These are phyloP conservation scores for Trichopria drosophilae DNA, from an alignment of 2,888 invertebrate species.

Conservation along the genomic window DNA sequence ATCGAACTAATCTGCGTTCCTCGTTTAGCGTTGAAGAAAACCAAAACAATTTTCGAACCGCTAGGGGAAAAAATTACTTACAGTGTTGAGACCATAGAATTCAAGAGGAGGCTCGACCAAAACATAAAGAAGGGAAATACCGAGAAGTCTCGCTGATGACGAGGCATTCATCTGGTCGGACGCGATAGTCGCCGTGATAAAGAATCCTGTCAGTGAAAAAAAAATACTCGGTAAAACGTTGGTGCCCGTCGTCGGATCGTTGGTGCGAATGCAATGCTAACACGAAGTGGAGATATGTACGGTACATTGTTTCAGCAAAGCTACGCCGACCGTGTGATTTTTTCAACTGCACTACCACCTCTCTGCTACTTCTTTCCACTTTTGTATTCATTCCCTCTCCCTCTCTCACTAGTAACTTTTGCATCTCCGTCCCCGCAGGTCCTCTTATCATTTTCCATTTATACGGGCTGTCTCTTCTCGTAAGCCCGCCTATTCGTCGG, in stretches of 20 bases:
- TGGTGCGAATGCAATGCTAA: constrained; percentile 31
- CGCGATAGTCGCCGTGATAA: constrained; percentile 33
- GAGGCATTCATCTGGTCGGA: constrained; percentile 38
- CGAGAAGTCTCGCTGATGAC: constrained; percentile 35
- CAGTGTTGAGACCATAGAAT: too few species aligned
- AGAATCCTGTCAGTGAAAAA: constrained; percentile 34
- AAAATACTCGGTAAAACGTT: constrained; percentile 15
- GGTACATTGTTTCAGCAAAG: constrained; percentile 42
- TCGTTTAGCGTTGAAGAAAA: too few species aligned
- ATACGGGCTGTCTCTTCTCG: too few species aligned
- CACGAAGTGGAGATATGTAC: constrained; percentile 29
- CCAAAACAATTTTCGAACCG: too few species aligned
- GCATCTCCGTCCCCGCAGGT: too few species aligned
- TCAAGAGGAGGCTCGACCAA: too few species aligned
- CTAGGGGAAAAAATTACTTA: too few species aligned
- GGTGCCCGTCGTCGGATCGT: constrained; percentile 23
- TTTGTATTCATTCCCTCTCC: constrained; percentile 18
- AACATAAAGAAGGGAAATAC: too few species aligned
- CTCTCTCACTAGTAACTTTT: constrained; percentile 2
- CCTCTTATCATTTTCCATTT: too few species aligned
- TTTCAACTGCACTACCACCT: constrained; percentile 25
- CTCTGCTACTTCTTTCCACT: constrained; percentile 9
- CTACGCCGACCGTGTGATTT: constrained; percentile 25
- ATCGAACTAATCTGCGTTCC: too few species aligned
- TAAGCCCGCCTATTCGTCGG: constrained; percentile 14